Evolutionary conservation across 2,113 vertebrate species (phyloP), one percentile per base, ranked within the genome.

Genomic region (Spilogale gracilis): DNA sequence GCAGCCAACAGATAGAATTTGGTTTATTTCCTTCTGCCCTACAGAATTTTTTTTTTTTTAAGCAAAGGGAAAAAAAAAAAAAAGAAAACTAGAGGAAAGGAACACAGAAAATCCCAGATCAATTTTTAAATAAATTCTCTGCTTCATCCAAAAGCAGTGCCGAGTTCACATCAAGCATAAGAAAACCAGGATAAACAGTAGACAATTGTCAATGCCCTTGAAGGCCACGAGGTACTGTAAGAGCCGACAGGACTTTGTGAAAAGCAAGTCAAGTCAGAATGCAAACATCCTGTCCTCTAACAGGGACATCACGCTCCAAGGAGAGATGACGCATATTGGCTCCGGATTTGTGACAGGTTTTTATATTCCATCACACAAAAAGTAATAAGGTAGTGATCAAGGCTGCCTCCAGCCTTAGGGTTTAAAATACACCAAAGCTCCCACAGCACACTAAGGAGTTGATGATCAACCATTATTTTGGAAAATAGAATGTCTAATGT

Each of bases 71-170:
- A 67, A 61, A 56, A 56, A 81, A 82, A 38, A 38, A 38, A 38
- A 2, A 38, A 38, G 38, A 38, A 38, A 76, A 67, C 65, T 18
- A 80, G 13, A 63, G 23, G 10, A 83, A 56, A 96, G n/a, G n/a
- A 94, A 60, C 6, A 65, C 2, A 43, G 23, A n/a, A 91, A 95
- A 87, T 73, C 23, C 58, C 32, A 94, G 21, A 30, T 83, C 43
- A 30, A 4, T 65, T 96, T 91, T 96, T 78, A 91, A 93, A 76
- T 94, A 96, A 91, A 95, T 45, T 61, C 48, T 38, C 18, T 80
- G 32, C 25, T 89, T 93, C 78, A 11, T 91, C 78, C 91, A 95
- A 96, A 91, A 63, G n/a, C 71, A 93, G n/a, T 23, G 32, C 38
- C 52, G 16, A 45, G 80, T 89, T 96, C 76, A 93, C 32, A 78